Evolutionary conservation across 2,888 invertebrate genomes (phyloP).

Genomic region (Rhyacophila evoluta): DNA sequence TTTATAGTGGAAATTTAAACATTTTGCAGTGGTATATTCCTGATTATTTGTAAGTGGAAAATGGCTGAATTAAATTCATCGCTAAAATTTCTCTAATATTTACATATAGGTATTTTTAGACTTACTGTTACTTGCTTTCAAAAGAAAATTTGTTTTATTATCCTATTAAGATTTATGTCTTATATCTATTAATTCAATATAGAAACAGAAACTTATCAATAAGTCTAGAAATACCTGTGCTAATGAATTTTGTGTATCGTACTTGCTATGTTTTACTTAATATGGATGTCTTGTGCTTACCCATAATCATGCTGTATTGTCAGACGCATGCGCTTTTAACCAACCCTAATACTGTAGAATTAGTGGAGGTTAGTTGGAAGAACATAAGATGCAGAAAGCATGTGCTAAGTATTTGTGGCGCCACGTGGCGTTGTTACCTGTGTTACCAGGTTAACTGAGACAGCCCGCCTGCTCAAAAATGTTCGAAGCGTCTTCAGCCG

Average conservation of each 20-base stretch:
- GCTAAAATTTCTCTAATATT: background rate
- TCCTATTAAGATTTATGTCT: too few relatives aligned
- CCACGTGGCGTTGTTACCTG: conserved; percentile 48
- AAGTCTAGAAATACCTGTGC: too few relatives aligned
- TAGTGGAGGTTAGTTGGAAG: conserved; percentile 29
- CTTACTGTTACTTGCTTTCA: too few relatives aligned
- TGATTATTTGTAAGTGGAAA: background rate
- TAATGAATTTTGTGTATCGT: background rate
- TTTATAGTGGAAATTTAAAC: too few relatives aligned
- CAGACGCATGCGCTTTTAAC: conserved; percentile 12
- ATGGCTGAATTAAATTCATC: background rate
- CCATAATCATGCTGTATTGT: background rate
- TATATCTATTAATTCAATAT: too few relatives aligned
- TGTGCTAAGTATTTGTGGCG: conserved; percentile 54
- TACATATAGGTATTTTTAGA: too few relatives aligned
- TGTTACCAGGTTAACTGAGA: conserved; percentile 93
- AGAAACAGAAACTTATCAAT: too few relatives aligned
- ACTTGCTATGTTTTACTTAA: background rate
- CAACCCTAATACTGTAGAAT: conserved; percentile 16
- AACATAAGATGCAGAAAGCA: conserved; percentile 37
- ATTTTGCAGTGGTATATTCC: too few relatives aligned
- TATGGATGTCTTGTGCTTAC: conserved; percentile 5
- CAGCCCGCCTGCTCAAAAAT: conserved; percentile 94
- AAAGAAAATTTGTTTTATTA: too few relatives aligned
- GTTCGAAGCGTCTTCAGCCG: conserved; percentile 93